These are phyloP conservation scores for Drosophila buzzatii DNA, from an alignment of 2,888 invertebrate species.

Conservation along the genomic window DNA sequence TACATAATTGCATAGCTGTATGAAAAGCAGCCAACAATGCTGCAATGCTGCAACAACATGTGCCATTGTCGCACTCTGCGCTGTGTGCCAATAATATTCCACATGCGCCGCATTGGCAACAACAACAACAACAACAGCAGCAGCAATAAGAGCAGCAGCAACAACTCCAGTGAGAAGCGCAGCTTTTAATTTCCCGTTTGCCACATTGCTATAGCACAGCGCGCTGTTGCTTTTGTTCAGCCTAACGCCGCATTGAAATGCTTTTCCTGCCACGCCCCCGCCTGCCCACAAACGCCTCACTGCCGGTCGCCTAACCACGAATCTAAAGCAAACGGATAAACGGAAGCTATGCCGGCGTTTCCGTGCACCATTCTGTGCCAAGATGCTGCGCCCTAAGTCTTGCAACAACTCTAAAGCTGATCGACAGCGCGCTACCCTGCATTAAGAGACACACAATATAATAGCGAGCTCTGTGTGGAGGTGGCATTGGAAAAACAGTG, in stretches of 20 bases:
- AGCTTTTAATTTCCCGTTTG: conserved; percentile 63
- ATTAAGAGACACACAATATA: too few species aligned
- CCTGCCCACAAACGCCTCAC: background rate
- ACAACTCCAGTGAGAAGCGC: conserved; percentile 28
- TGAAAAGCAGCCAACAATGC: conserved; percentile 47
- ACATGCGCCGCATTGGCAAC: conserved; percentile 69
- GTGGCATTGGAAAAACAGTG: too few species aligned
- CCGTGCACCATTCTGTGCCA: conserved; percentile 60
- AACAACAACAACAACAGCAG: background rate
- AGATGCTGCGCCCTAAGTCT: conserved; percentile 47
- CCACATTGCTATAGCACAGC: conserved; percentile 12
- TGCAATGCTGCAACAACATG: conserved; percentile 31
- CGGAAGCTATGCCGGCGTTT: conserved; percentile 71
- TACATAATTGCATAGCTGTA: conserved; percentile 45
- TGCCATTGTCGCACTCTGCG: conserved; percentile 44
- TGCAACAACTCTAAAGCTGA: background rate
- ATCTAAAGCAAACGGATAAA: conserved; percentile 43
- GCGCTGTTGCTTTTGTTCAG: conserved; percentile 47
- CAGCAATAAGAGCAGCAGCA: conserved; percentile 1
- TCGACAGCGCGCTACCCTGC: conserved; percentile 20
- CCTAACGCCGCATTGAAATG: conserved; percentile 58
- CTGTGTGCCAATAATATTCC: conserved; percentile 73
- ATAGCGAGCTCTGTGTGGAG: background rate
- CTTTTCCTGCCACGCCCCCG: conserved; percentile 33
- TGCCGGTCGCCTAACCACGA: conserved; percentile 5